A percentile compares a stretch with the other conserved stretches of the same genome.
phyloP scores from a whole-genome alignment of 2,797 vertebrate genomes.

The Anas capensis region DNA sequence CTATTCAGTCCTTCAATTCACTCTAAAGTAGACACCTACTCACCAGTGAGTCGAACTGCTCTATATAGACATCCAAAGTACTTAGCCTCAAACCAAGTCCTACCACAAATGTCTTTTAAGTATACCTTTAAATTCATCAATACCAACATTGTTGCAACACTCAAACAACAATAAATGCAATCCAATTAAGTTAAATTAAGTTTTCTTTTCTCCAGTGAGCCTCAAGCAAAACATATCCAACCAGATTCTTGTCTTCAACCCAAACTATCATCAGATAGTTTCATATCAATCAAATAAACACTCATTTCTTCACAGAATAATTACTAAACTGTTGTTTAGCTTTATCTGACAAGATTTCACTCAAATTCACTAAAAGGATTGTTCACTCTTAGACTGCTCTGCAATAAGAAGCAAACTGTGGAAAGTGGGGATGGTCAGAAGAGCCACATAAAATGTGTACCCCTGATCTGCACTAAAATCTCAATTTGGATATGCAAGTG shows the following conservation, averaged over 20 bases:
- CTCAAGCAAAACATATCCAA: neutral
- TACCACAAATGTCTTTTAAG: neutral
- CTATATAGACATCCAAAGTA: accelerated
- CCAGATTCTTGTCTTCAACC: neutral
- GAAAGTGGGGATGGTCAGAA: neutral
- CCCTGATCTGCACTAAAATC: neutral
- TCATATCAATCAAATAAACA: neutral
- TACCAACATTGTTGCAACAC: neutral
- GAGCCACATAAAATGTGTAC: neutral
- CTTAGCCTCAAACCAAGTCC: neutral
- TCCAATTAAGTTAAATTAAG: neutral
- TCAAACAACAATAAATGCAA: neutral
- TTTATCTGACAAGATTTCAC: neutral
- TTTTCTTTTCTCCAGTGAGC: neutral
- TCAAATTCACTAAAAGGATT: neutral
- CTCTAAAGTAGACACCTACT: neutral
- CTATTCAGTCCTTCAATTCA: neutral
- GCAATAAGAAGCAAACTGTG: neutral
- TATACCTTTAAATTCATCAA: neutral
- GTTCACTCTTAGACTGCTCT: neutral
- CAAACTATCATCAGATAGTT: neutral
- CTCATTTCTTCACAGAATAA: neutral
- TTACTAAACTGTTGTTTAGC: neutral
- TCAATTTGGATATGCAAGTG: too few relatives aligned
- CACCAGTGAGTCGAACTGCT: neutral